Conservation (phyloP, 2,113 vertebrate genomes). For the Lucifuga dentata region DNA sequence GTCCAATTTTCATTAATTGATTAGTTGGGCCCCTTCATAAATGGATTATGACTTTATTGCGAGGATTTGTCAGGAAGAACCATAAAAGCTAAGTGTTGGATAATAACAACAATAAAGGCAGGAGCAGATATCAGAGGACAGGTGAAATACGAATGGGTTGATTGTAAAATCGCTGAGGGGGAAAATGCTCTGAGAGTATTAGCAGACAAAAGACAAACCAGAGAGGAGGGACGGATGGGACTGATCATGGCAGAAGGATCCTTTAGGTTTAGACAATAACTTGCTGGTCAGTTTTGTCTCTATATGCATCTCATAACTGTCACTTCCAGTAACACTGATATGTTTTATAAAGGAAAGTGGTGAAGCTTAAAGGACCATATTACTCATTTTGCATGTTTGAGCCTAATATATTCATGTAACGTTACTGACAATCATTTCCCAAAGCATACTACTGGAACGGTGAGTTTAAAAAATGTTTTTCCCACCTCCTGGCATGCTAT, state of each 20-base stretch:
- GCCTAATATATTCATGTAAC: no score
- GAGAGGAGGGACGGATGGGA: conserved; percentile 53
- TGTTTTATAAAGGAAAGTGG: neutral
- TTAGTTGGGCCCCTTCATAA: conserved; percentile 92
- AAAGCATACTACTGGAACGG: no score
- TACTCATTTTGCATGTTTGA: no score
- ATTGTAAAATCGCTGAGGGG: conserved; percentile 83
- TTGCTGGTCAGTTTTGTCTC: conserved; percentile 18
- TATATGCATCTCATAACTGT: neutral
- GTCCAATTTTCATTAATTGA: conserved; percentile 97
- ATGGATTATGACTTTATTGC: conserved; percentile 92
- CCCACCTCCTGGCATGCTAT: no score
- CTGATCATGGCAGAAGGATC: conserved; percentile 52
- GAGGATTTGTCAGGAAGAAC: conserved; percentile 80
- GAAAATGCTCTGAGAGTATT: conserved; percentile 83
- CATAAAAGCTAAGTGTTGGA: conserved; percentile 83
- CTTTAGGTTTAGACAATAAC: conserved; percentile 46
- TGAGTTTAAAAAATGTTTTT: no score
- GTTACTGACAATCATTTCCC: no score
- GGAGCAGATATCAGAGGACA: conserved; percentile 79
- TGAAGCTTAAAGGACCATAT: neutral
- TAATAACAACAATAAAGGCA: conserved; percentile 86
- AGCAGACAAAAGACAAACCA: conserved; percentile 77
- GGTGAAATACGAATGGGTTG: conserved; percentile 79
- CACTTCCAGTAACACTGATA: neutral